Evolutionary conservation across 2,888 invertebrate species (phyloP), one percentile per base, ranked within the genome.

Genomic region (Hypercompe scribonia): DNA sequence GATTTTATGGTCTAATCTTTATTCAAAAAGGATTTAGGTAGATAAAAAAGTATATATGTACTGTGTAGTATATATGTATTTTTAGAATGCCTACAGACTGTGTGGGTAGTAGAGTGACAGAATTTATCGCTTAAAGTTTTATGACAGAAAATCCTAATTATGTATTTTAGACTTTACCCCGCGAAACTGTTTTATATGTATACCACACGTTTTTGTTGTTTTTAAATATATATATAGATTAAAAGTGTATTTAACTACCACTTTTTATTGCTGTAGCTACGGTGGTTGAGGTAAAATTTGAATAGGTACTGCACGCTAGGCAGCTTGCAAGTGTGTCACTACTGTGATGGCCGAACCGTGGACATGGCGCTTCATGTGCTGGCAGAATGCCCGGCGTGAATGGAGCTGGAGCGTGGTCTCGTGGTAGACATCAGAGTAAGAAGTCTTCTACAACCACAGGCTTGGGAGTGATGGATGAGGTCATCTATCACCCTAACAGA

Each of bases 111-210:
- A 34, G 42, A 46, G 31, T 63, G 65, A 65, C 68, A 54, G 54
- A 58, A 24, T 68, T 73, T 68, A 65, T 72, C 31, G 39, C 34
- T 68, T 50, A 72, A 50, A 50, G 50, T 68, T 67, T 72, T 72
- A 72, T 72, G 68, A 72, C 31, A 46, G 42, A 67, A 72, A 68
- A 31, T 68, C n/a, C 64, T 72, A 31, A 72, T 72, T 68, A 31
- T 50, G 21, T 64, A 34, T 28, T 54, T 71, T 54, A 39, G 21
- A 58, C 15, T 65, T 58, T 68, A 68, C 61, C 34, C 28, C 42
- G 33, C 18, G 15, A 4, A 31, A 61, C 31, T 15, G 31, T 31
- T 11, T 1, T 1, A 15, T 31, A 61, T 28, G 18, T 61, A 18
- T 61, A 10, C 18, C 21, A 10, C 3, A 13, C 5, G 15, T 13